Evolutionary conservation across 2,113 vertebrate genomes (phyloP).

Genomic region (Chaetura pelagica): DNA sequence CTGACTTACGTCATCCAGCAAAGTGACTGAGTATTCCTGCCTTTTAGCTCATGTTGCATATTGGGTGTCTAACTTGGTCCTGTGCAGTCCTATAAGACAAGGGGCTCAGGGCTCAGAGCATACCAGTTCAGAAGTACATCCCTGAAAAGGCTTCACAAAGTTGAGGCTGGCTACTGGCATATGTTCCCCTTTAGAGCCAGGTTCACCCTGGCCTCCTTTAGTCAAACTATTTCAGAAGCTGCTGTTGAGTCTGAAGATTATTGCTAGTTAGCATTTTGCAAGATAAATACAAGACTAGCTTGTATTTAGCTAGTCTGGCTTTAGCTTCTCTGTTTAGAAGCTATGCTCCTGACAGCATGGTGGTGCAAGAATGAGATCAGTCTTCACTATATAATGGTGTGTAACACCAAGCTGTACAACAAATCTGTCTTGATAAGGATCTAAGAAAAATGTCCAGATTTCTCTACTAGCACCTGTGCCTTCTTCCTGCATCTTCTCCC

Average conservation of each 20-base stretch:
- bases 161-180: not conserved
- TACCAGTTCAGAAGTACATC: not conserved
- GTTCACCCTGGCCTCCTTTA: not conserved
- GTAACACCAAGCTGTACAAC: not conserved
- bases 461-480: not conserved
- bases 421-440: not conserved
- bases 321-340: not conserved
- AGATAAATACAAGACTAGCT: not conserved
- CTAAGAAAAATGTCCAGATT: not conserved
- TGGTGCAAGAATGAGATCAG: not conserved
- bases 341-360: rapidly evolving
- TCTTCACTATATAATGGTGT: not conserved
- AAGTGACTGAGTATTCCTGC: not conserved
- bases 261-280: not conserved
- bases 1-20: not conserved
- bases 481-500: not conserved
- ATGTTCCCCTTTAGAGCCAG: not conserved
- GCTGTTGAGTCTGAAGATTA: not conserved
- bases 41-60: not conserved
- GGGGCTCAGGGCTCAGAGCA: not conserved
- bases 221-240: not conserved
- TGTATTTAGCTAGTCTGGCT: not conserved
- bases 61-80: not conserved
- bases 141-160: not conserved
- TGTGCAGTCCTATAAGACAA: not conserved